Conservation (phyloP, 2,797 vertebrate species). For the Lagodon rhomboides region DNA sequence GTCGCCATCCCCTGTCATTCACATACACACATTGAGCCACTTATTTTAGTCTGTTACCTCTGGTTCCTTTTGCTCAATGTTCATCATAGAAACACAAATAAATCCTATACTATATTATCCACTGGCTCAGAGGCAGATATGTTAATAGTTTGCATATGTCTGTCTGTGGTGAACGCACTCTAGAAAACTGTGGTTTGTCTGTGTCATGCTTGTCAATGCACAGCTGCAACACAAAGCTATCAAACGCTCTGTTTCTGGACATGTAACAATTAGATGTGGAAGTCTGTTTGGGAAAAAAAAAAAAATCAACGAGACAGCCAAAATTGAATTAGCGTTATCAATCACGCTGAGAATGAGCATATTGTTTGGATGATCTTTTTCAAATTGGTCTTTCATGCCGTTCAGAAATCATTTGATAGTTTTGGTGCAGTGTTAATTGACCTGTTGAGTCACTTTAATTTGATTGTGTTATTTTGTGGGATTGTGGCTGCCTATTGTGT, state of each 20-base stretch:
- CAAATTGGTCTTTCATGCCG: slow-evolving; percentile 36
- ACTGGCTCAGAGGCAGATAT: slow-evolving; percentile 76
- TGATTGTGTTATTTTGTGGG: slow-evolving; percentile 79
- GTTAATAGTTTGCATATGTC: slow-evolving; percentile 78
- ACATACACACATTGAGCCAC: slow-evolving; percentile 29
- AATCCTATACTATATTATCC: slow-evolving; percentile 55
- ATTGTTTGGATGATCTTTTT: slow-evolving; percentile 26
- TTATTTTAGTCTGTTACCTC: slow-evolving; percentile 42
- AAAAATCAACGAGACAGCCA: slow-evolving; percentile 1
- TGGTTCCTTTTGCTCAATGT: slow-evolving; percentile 41
- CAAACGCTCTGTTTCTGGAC: slow-evolving; percentile 72
- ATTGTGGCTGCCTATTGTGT: slow-evolving; percentile 82
- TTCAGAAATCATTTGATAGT: slow-evolving; percentile 77
- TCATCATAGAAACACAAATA: slow-evolving; percentile 56
- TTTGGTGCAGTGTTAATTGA: slow-evolving; percentile 76
- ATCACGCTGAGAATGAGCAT: slow-evolving; percentile 18
- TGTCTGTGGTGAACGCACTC: slow-evolving; percentile 74
- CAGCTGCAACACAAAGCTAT: slow-evolving; percentile 78
- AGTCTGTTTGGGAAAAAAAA: slow-evolving; percentile 21
- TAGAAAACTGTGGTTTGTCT: slow-evolving; percentile 79
- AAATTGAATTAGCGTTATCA: slow-evolving; percentile 43
- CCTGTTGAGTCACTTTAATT: slow-evolving; percentile 77
- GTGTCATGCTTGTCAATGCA: slow-evolving; percentile 78
- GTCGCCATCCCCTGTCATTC: slow-evolving; percentile 43
- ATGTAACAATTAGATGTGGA: slow-evolving; percentile 35